These are phyloP conservation scores for Aurelia coerulea DNA, from an alignment of 30 jellyfish, hydroid and myxozoan species.

Conservation along the genomic window DNA sequence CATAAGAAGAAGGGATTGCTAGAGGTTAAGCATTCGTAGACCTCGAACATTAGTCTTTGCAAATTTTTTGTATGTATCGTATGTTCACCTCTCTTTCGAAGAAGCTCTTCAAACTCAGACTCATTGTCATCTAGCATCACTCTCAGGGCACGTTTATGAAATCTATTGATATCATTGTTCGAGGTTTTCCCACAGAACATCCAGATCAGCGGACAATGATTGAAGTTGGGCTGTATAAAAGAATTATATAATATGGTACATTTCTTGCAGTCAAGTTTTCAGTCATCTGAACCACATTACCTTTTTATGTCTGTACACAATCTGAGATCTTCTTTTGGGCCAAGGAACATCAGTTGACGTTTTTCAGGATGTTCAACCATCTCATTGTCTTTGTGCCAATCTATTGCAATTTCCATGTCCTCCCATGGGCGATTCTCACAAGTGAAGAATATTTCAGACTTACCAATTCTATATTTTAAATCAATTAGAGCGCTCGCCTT, in stretches of 20 bases:
- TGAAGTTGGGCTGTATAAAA: not conserved
- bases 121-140: not conserved
- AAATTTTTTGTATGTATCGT: not conserved
- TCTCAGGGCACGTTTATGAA: conserved; percentile 24
- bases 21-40: not conserved
- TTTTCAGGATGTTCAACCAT: too few relatives aligned
- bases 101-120: conserved; percentile 5
- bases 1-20: too few relatives aligned
- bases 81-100: conserved; percentile 9
- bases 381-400: too few relatives aligned
- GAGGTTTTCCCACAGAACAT: not conserved
- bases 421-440: too few relatives aligned
- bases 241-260: not conserved
- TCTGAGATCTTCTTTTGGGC: too few relatives aligned
- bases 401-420: too few relatives aligned
- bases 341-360: too few relatives aligned
- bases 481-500: too few relatives aligned
- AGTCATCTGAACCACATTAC: too few relatives aligned
- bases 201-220: not conserved
- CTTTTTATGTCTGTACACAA: too few relatives aligned
- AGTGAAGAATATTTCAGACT: too few relatives aligned
- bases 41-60: not conserved
- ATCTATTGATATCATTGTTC: conserved; percentile 1
- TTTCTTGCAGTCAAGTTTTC: not conserved
- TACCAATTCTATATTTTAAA: too few relatives aligned